A percentile compares a stretch with the other conserved stretches of the same genome.
Conservation (phyloP, 2,797 vertebrate genomes). For the Thalassophryne amazonica region DNA sequence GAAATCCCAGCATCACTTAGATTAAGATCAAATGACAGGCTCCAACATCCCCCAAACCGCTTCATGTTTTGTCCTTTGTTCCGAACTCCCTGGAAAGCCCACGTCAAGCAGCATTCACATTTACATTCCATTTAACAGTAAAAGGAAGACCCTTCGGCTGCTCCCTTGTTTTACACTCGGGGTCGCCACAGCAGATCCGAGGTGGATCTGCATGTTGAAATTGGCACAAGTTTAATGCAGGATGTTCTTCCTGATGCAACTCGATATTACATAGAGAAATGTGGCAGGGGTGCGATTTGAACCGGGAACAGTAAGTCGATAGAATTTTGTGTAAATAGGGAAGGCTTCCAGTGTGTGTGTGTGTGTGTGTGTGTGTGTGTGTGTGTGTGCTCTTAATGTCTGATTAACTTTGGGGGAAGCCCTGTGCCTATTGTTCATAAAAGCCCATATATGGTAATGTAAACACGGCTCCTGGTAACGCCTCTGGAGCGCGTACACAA, state of each 20-base stretch:
- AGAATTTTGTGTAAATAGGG: constrained; percentile 60
- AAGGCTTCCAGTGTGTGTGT: constrained; percentile 27
- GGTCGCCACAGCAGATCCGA: too few species aligned
- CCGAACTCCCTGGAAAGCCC: constrained; percentile 30
- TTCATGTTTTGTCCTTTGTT: constrained; percentile 25
- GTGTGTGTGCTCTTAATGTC: constrained; percentile 42
- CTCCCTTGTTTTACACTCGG: too few species aligned
- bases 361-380: constrained; percentile 3
- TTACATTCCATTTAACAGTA: constrained; percentile 50
- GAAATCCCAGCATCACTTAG: constrained; percentile 15
- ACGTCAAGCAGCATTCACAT: constrained; percentile 39
- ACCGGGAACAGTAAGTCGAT: too few species aligned
- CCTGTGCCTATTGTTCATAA: constrained; percentile 65
- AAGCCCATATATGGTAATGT: constrained; percentile 80
- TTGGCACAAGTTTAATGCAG: too few species aligned
- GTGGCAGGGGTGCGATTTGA: too few species aligned
- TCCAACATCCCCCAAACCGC: constrained; percentile 18
- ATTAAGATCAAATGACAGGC: constrained; percentile 37
- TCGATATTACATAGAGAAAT: too few species aligned
- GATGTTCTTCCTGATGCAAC: too few species aligned
- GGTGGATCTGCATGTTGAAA: too few species aligned
- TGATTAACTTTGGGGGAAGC: constrained; percentile 69
- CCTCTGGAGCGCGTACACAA: constrained; percentile 62
- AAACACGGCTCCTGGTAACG: constrained; percentile 71
- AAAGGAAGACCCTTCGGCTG: too few species aligned